These are phyloP conservation scores for Balanococcus diminutus DNA, from an alignment of 2,888 invertebrate species.

Conservation along the genomic window DNA sequence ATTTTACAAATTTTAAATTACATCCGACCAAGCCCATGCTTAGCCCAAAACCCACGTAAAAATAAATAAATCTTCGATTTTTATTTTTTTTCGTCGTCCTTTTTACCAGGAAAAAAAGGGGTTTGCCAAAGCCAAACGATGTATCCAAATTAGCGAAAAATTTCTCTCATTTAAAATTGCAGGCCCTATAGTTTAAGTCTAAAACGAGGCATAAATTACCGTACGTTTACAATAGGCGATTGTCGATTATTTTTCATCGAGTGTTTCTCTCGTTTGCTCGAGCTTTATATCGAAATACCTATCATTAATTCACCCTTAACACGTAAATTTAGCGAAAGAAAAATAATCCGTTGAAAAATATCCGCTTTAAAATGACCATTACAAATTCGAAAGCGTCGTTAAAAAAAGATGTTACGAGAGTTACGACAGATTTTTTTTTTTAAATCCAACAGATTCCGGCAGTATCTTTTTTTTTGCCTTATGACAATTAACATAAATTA, in stretches of 20 bases:
- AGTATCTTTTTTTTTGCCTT: not conserved
- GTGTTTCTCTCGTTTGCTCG: not conserved
- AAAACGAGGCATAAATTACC: not conserved
- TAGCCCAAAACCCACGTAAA: not conserved
- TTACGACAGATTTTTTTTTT: not conserved
- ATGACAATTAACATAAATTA: slow-evolving; percentile 10
- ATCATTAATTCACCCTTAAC: slow-evolving; percentile 4
- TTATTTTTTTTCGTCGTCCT: not conserved
- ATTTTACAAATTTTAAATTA: too few species aligned
- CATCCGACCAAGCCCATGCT: too few species aligned
- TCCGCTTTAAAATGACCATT: not conserved
- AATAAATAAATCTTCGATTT: not conserved
- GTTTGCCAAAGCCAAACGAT: not conserved
- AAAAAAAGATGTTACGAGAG: not conserved
- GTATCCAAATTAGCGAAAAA: not conserved
- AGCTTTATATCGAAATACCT: not conserved
- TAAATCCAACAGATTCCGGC: not conserved
- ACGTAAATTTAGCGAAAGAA: slow-evolving; percentile 5
- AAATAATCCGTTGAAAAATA: not conserved
- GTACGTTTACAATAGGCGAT: not conserved
- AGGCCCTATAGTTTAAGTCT: not conserved
- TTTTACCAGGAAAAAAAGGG: not conserved
- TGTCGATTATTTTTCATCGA: slow-evolving; percentile 8
- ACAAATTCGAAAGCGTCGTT: slow-evolving; percentile 9
- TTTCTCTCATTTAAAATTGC: not conserved